A percentile compares a stretch with the other conserved stretches of the same genome.
Conservation (phyloP, 1,140 invertebrate genomes). For the Tenebrio molitor region DNA sequence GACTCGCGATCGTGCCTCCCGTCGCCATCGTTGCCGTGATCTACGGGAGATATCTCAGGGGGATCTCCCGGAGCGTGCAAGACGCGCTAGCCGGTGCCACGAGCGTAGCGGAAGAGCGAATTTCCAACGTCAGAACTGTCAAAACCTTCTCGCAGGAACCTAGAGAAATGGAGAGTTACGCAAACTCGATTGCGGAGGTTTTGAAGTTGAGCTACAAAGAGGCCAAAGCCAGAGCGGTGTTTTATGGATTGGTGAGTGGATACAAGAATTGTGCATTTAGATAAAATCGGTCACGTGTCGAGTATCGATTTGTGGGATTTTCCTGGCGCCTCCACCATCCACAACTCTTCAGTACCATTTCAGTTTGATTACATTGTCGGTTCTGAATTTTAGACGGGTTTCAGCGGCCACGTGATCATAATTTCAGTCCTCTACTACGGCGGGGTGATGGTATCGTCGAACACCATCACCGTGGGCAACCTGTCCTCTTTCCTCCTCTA, state of each 20-base stretch:
- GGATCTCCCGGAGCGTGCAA: conserved; percentile 87
- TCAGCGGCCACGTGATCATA: conserved; percentile 93
- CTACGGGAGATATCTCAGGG: conserved; percentile 90
- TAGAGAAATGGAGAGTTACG: conserved; percentile 82
- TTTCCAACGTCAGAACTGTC: conserved; percentile 95
- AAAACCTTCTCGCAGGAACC: conserved; percentile 91
- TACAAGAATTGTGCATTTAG: neutral
- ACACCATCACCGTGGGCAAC: conserved; percentile 88
- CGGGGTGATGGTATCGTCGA: conserved; percentile 86
- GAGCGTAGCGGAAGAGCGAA: conserved; percentile 88
- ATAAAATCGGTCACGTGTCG: neutral
- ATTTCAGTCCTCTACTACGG: conserved; percentile 95
- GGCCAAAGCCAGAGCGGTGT: conserved; percentile 86
- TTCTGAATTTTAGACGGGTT: conserved; percentile 80
- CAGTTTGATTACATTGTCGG: conserved; percentile 17
- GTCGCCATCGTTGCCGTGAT: conserved; percentile 88
- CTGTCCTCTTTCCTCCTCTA: conserved; percentile 94
- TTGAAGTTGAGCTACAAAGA: conserved; percentile 89
- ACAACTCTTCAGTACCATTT: no score
- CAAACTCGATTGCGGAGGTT: conserved; percentile 79
- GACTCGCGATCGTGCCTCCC: conserved; percentile 89
- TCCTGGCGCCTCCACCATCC: no score
- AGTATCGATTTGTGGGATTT: no score
- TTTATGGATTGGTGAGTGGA: conserved; percentile 88
- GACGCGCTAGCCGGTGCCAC: conserved; percentile 87